Evolutionary conservation across 2,888 invertebrate genomes (phyloP).

Genomic region (Plebejus melissa): DNA sequence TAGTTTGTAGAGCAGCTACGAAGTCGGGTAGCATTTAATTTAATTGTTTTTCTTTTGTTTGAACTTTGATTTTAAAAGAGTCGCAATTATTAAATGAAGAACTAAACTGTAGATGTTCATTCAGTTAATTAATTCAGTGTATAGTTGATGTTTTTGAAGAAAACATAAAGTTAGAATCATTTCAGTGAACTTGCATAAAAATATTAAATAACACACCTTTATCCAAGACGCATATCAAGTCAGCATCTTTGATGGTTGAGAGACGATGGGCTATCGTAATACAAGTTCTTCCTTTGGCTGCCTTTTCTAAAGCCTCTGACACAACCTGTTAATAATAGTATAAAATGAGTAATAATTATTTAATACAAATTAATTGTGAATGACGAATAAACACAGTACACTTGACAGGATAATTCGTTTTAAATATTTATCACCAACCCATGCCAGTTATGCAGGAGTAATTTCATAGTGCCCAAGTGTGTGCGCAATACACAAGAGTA

Average conservation of each 20-base stretch:
- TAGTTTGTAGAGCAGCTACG: neutral
- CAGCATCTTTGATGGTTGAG: conserved; percentile 89
- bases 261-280: conserved; percentile 93
- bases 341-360: neutral
- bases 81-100: no score
- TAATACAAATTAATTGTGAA: no score
- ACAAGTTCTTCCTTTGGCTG: conserved; percentile 89
- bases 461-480: no score
- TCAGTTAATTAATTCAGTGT: no score
- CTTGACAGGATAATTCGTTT: no score
- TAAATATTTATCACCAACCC: no score
- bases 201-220: neutral
- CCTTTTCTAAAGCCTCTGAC: conserved; percentile 90
- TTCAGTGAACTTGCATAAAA: no score
- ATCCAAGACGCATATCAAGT: conserved; percentile 88
- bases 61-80: neutral
- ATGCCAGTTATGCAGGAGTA: no score
- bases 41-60: neutral
- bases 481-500: no score
- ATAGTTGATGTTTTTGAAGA: neutral
- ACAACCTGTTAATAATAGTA: conserved; percentile 77
- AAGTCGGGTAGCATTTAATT: neutral
- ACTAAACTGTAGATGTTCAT: no score
- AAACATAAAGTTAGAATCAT: neutral
- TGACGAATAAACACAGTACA: no score